phyloP scores from a whole-genome alignment of 2,888 invertebrate species.

The Neelides folsomi region DNA sequence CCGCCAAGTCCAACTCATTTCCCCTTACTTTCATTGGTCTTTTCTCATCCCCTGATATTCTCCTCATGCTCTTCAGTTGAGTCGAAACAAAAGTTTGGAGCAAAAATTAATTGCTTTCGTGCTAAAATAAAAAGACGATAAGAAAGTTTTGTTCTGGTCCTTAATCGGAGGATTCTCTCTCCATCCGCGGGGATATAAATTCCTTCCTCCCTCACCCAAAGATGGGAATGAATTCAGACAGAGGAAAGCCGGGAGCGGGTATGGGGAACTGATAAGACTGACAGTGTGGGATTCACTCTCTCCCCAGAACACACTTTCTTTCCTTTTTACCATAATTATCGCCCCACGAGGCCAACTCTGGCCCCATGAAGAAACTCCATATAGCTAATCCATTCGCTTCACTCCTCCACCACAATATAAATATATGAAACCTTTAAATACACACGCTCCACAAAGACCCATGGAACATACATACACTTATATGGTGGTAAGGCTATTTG shows the following conservation, averaged over 20 bases:
- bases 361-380: too few species aligned
- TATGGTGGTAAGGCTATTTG: too few species aligned
- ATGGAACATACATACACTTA: too few species aligned
- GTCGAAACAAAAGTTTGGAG: not conserved
- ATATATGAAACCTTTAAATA: too few species aligned
- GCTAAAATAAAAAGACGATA: slow-evolving; percentile 15
- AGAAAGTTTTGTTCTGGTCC: slow-evolving; percentile 11
- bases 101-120: slow-evolving; percentile 17
- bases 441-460: too few species aligned
- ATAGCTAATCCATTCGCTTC: too few species aligned
- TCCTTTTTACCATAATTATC: slow-evolving; percentile 6
- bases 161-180: slow-evolving; percentile 6
- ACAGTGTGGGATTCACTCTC: slow-evolving; percentile 1
- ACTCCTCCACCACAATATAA: too few species aligned
- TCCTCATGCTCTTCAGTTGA: too few species aligned
- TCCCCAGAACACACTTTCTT: not conserved
- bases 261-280: slow-evolving; percentile 7
- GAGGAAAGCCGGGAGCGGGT: not conserved
- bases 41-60: too few species aligned
- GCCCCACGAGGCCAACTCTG: not conserved
- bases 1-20: not conserved
- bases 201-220: too few species aligned
- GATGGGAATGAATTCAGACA: too few species aligned
- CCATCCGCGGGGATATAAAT: too few species aligned
- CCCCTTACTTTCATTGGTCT: not conserved